Percentiles rank a stretch among this genome's conserved stretches.
phyloP scores from a whole-genome alignment of 2,113 vertebrate genomes.

The Zosterops pallidus region DNA sequence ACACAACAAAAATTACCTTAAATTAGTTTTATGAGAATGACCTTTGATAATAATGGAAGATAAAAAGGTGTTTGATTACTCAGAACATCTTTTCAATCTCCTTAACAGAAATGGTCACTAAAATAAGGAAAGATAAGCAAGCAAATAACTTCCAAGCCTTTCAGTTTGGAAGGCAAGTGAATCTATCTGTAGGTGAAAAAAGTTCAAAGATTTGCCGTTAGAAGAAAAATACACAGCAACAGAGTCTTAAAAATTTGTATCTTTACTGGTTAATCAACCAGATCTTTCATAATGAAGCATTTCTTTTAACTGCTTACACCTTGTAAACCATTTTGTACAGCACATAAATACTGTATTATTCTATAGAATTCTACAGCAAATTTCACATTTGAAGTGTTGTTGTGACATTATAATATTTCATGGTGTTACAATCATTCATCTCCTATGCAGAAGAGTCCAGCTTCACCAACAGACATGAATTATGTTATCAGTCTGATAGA shows the following conservation, averaged over 20 bases:
- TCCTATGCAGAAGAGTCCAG: background rate
- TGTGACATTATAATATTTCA: background rate
- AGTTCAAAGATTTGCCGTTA: background rate
- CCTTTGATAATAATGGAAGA: background rate
- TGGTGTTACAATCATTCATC: background rate
- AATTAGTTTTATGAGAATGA: conserved; percentile 7
- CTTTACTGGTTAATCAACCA: background rate
- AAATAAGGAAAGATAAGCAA: background rate
- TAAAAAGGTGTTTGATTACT: background rate
- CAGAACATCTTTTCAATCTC: background rate
- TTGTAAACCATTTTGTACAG: background rate
- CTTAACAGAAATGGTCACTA: background rate
- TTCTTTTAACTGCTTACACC: background rate
- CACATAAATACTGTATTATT: background rate
- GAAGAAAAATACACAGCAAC: background rate
- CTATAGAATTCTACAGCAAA: background rate
- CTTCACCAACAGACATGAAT: background rate
- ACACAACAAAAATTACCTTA: background rate
- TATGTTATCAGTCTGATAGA: background rate
- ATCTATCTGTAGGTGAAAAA: background rate
- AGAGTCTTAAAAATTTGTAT: background rate
- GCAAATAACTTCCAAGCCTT: background rate
- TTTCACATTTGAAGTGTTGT: background rate
- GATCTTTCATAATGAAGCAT: background rate
- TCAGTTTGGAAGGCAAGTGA: background rate